A percentile compares a stretch with the other conserved stretches of the same genome.
phyloP scores from a whole-genome alignment of 2,113 vertebrate species.

The Tonatia bakeri region DNA sequence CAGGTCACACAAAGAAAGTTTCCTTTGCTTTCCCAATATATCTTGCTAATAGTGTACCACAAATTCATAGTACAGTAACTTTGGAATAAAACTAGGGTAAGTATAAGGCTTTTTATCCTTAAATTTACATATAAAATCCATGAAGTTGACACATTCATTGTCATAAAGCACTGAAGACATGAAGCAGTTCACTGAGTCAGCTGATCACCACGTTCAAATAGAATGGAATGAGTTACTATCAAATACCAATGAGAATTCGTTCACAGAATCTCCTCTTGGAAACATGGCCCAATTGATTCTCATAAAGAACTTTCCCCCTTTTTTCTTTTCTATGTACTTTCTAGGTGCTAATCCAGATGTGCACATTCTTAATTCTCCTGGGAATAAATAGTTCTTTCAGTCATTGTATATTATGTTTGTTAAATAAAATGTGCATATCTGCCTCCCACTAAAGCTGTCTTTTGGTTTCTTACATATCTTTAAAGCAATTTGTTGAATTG shows the following conservation, averaged over 20 bases:
- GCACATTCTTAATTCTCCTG: constrained; percentile 40
- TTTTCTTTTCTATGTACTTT: constrained; percentile 55
- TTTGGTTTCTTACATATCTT: neutral
- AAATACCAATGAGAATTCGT: neutral
- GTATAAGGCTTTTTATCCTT: neutral
- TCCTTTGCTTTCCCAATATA: neutral
- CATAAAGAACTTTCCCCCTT: neutral
- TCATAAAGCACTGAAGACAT: neutral
- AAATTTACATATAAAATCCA: neutral
- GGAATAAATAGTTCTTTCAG: constrained; percentile 16
- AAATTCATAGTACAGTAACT: constrained; percentile 60
- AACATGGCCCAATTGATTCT: neutral
- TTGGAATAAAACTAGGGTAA: constrained; percentile 63
- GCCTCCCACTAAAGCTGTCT: constrained; percentile 36
- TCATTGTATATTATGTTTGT: constrained; percentile 53
- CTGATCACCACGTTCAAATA: neutral
- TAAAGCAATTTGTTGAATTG: neutral
- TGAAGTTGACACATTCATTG: neutral
- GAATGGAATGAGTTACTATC: neutral
- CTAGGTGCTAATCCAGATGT: constrained; percentile 74
- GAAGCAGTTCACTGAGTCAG: neutral
- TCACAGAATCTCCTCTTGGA: neutral
- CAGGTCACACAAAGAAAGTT: neutral
- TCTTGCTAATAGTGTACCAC: neutral
- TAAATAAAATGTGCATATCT: constrained; percentile 71